phyloP scores from a whole-genome alignment of 2,888 invertebrate species.

The Carterocephalus palaemon region DNA sequence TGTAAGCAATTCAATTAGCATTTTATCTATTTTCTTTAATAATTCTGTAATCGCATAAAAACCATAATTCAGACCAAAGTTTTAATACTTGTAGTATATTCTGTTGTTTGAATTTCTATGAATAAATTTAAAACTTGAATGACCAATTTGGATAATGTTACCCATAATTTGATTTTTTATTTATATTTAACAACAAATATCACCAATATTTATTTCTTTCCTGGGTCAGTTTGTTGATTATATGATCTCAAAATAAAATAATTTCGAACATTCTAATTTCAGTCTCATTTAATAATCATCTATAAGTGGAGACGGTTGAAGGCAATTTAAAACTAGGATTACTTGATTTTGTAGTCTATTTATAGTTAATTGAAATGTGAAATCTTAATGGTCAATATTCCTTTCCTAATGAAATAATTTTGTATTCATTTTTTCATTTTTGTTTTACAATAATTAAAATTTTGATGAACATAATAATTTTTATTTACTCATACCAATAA shows the following conservation, averaged over 20 bases:
- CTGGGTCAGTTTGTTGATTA: constrained; percentile 7
- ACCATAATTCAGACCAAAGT: background rate
- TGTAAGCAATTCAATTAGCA: no score
- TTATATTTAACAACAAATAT: no score
- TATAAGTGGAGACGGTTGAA: constrained; percentile 1
- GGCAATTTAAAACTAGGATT: constrained; percentile 4
- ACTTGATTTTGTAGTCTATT: constrained; percentile 18
- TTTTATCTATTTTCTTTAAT: no score
- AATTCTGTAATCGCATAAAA: no score
- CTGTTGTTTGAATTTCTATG: background rate
- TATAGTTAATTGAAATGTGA: constrained; percentile 1
- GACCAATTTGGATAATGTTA: no score
- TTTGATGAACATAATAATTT: constrained; percentile 11
- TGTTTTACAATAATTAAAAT: constrained; percentile 28
- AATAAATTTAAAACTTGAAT: no score
- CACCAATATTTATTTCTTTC: no score
- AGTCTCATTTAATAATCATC: no score
- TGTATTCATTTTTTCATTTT: constrained; percentile 24
- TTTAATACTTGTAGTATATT: background rate
- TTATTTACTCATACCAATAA: constrained; percentile 19
- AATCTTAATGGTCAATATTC: constrained; percentile 9
- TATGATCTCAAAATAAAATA: constrained; percentile 15
- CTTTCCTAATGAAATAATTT: constrained; percentile 12
- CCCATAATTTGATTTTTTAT: background rate
- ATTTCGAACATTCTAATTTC: background rate